Percentiles rank a stretch among this genome's conserved stretches.
phyloP scores from a whole-genome alignment of 2,797 vertebrate species.

The Pempheris klunzingeri region DNA sequence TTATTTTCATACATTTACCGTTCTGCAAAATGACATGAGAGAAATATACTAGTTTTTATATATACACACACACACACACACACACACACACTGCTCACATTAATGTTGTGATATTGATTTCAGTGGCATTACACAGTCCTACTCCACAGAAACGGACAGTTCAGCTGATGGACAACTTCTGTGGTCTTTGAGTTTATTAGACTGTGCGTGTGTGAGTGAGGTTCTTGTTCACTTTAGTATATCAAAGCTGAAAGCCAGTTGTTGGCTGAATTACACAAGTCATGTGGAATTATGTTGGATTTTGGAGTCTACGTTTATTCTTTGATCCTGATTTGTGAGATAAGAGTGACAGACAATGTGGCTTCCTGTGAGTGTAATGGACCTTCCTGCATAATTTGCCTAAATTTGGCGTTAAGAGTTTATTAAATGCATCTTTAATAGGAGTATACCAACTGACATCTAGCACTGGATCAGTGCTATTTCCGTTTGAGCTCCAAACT shows the following conservation, averaged over 20 bases:
- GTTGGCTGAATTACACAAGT: constrained; percentile 44
- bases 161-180: constrained; percentile 18
- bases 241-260: constrained; percentile 39
- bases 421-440: background rate
- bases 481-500: constrained; percentile 25
- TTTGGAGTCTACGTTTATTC: constrained; percentile 22
- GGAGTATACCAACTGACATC: background rate
- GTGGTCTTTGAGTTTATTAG: constrained; percentile 14
- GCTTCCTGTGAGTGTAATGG: background rate
- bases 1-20: constrained; percentile 8
- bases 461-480: background rate
- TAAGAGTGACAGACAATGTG: constrained; percentile 29
- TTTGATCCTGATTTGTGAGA: constrained; percentile 47
- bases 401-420: background rate
- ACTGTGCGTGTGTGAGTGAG: background rate
- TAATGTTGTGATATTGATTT: constrained; percentile 17
- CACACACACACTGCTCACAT: no score
- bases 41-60: no score
- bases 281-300: constrained; percentile 49
- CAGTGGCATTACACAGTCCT: background rate
- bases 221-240: constrained; percentile 11
- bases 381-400: background rate
- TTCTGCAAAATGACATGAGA: constrained; percentile 12
- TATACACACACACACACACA: no score
- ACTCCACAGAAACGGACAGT: constrained; percentile 1